These are phyloP conservation scores for Strigamia crassipes DNA, from an alignment of 2,888 invertebrate species.

Conservation along the genomic window DNA sequence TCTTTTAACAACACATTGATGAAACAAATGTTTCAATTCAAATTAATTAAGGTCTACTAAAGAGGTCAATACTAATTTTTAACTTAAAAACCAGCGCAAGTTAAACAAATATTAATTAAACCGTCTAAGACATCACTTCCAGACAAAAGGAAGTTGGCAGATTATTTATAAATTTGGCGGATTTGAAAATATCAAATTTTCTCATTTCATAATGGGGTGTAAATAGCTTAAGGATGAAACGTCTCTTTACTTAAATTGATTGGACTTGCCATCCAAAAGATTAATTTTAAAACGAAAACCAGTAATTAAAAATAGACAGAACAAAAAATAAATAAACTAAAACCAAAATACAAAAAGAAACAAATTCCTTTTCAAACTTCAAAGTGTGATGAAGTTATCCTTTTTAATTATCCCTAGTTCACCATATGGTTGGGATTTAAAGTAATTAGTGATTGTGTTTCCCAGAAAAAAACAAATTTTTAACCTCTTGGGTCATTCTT, in stretches of 20 bases:
- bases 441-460: neutral
- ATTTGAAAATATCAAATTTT: neutral
- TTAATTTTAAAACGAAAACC: neutral
- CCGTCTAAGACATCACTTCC: neutral
- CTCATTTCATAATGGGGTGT: slow-evolving; percentile 15
- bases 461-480: neutral
- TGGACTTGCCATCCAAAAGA: neutral
- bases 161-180: neutral
- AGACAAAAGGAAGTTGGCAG: neutral
- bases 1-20: slow-evolving; percentile 11
- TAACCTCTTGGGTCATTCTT: slow-evolving; percentile 1
- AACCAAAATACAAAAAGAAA: too few relatives aligned
- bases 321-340: too few relatives aligned
- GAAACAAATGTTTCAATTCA: slow-evolving; percentile 30
- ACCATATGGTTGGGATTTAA: neutral
- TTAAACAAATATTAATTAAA: neutral
- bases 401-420: neutral
- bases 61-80: neutral
- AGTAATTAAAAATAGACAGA: neutral
- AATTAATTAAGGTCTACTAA: slow-evolving; percentile 7
- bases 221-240: slow-evolving; percentile 28
- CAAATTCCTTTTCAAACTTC: too few relatives aligned
- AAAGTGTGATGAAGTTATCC: too few relatives aligned
- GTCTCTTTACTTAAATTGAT: slow-evolving; percentile 15
- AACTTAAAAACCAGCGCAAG: neutral